These are phyloP conservation scores for Hypercompe scribonia DNA, from an alignment of 2,888 invertebrate genomes.

Conservation along the genomic window DNA sequence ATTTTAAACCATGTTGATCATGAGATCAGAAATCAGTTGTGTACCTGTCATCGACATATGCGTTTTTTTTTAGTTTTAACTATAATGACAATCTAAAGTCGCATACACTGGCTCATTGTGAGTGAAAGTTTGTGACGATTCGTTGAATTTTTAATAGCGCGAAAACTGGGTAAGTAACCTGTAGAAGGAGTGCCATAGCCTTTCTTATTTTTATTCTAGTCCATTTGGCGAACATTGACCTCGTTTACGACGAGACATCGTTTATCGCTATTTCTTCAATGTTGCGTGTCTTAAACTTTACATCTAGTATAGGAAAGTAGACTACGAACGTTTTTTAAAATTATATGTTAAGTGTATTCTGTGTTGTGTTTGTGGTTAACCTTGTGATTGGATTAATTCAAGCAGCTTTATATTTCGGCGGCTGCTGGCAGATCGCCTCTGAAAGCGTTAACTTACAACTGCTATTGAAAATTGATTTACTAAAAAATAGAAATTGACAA, in stretches of 20 bases:
- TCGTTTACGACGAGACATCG: conserved; percentile 58
- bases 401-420: not conserved
- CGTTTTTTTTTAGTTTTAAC: conserved; percentile 42
- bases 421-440: not conserved
- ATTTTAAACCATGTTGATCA: conserved; percentile 10
- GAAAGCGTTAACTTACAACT: not conserved
- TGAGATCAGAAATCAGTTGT: conserved; percentile 18
- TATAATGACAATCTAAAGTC: conserved; percentile 57
- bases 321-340: not conserved
- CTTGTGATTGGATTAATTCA: conserved; percentile 9
- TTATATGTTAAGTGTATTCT: conserved; percentile 3
- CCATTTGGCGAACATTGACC: conserved; percentile 77
- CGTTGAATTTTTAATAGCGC: conserved; percentile 82
- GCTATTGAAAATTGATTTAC: not conserved
- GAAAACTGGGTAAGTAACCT: conserved; percentile 81
- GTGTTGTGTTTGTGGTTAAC: not conserved
- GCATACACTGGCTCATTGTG: conserved; percentile 62
- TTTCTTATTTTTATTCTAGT: conserved; percentile 81
- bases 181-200: conserved; percentile 76
- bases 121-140: conserved; percentile 85
- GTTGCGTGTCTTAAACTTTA: conserved; percentile 46
- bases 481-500: not conserved
- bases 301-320: conserved; percentile 33
- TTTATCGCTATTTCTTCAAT: conserved; percentile 48
- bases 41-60: conserved; percentile 27